Conservation (phyloP, 2,797 vertebrate species). For the Borostomias antarcticus region DNA sequence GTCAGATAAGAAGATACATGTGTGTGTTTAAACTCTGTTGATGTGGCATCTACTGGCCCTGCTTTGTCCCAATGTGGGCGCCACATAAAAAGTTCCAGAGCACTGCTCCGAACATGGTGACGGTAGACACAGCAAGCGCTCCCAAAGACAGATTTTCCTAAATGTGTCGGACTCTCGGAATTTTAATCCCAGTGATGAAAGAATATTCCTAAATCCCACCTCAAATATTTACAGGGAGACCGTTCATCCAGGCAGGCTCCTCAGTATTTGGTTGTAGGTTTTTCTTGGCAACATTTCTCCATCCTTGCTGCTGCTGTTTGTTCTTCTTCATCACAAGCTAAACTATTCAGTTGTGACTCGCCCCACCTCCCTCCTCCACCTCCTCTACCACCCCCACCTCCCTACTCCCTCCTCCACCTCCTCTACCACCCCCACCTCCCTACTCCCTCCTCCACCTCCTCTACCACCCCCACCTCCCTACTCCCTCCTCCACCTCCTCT, state of each 20-base stretch:
- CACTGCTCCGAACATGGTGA: conserved; percentile 1
- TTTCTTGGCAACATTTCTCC: conserved; percentile 23
- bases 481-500: too few species aligned
- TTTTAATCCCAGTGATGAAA: conserved; percentile 19
- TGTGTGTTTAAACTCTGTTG: too few species aligned
- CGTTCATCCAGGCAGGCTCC: conserved; percentile 20
- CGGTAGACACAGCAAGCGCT: not conserved
- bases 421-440: too few species aligned
- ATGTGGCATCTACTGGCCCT: too few species aligned
- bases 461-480: not conserved
- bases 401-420: not conserved
- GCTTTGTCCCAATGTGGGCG: not conserved
- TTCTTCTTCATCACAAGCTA: conserved; percentile 19
- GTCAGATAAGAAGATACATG: too few species aligned
- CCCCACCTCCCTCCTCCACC: not conserved
- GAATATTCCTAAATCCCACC: conserved; percentile 8
- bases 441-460: not conserved
- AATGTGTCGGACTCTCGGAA: not conserved
- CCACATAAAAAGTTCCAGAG: conserved; percentile 9
- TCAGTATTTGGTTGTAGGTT: conserved; percentile 35
- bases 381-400: not conserved
- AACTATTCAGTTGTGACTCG: conserved; percentile 38
- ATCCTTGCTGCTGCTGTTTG: not conserved
- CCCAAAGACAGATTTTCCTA: not conserved
- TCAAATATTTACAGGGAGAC: conserved; percentile 36